These are phyloP conservation scores for Cheilosia vulpina DNA, from an alignment of 2,888 invertebrate species.

Conservation along the genomic window DNA sequence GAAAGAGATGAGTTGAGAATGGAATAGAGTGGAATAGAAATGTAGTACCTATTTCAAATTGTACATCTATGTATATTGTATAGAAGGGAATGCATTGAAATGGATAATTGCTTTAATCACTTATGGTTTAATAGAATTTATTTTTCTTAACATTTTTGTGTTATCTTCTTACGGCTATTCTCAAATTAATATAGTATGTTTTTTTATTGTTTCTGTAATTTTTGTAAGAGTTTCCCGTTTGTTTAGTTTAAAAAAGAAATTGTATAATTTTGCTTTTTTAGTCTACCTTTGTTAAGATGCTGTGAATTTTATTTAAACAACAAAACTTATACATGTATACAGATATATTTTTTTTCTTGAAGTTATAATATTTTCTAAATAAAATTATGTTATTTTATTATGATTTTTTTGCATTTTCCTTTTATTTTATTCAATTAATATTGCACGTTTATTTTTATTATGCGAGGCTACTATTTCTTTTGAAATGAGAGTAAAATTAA, in stretches of 20 bases:
- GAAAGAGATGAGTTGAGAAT: conserved; percentile 4
- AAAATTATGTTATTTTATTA: conserved; percentile 63
- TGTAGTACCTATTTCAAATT: background rate
- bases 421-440: conserved; percentile 13
- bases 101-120: conserved; percentile 57
- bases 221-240: conserved; percentile 48
- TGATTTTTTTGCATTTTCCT: conserved; percentile 9
- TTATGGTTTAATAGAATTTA: conserved; percentile 41
- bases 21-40: conserved; percentile 14
- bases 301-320: conserved; percentile 72
- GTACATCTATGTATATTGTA: no score
- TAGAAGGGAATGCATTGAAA: conserved; percentile 47
- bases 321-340: conserved; percentile 38
- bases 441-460: background rate
- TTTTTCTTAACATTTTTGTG: conserved; percentile 21
- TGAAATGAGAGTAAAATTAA: no score
- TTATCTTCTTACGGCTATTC: conserved; percentile 30
- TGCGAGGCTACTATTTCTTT: no score
- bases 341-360: conserved; percentile 38
- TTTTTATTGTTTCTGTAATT: conserved; percentile 41
- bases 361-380: conserved; percentile 60
- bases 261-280: conserved; percentile 39
- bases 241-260: conserved; percentile 22
- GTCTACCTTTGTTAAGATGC: conserved; percentile 69
- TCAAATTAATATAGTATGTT: conserved; percentile 12